Evolutionary conservation across 2,888 invertebrate genomes (phyloP).

Genomic region (Tipula vernalis): DNA sequence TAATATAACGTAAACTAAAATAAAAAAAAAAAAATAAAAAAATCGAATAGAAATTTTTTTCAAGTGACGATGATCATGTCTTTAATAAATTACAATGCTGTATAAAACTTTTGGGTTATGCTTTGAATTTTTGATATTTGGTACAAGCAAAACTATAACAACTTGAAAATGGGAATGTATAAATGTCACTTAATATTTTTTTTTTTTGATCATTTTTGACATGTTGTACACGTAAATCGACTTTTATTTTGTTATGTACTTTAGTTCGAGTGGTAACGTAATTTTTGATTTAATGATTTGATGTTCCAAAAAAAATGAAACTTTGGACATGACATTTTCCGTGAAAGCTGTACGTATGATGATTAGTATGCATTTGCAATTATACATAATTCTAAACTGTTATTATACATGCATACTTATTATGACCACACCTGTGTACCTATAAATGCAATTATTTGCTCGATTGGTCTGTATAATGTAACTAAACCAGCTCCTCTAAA

Average conservation of each 20-base stretch:
- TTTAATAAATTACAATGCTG: background rate
- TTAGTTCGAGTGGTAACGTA: background rate
- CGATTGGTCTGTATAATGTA: background rate
- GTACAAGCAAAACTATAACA: background rate
- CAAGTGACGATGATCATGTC: background rate
- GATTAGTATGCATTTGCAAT: too few relatives aligned
- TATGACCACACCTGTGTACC: background rate
- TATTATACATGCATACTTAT: background rate
- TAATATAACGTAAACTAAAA: background rate
- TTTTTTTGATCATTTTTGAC: background rate
- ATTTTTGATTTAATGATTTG: background rate
- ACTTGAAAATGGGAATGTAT: background rate
- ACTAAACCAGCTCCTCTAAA: background rate
- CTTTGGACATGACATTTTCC: background rate
- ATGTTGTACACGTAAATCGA: background rate
- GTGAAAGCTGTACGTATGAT: background rate
- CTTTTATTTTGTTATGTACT: background rate
- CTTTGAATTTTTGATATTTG: background rate
- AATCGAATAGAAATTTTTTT: background rate
- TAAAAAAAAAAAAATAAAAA: background rate
- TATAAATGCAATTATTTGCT: background rate
- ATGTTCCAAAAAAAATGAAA: background rate
- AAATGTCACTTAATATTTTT: background rate
- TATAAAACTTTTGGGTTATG: background rate
- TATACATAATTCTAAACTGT: background rate